Conservation (phyloP, 2,888 invertebrate genomes). For the Trilocha varians region DNA sequence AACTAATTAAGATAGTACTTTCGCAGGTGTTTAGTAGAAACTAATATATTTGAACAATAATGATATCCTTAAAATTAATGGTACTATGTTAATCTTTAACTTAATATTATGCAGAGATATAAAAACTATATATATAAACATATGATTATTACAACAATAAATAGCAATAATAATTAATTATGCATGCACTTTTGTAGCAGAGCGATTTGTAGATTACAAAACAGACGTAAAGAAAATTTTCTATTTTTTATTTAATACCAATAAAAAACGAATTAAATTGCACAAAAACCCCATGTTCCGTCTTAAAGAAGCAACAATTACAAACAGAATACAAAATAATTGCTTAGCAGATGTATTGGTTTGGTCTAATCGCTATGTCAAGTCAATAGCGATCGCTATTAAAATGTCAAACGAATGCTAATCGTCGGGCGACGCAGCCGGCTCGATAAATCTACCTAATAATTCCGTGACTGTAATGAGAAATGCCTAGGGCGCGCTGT, state of each 20-base stretch:
- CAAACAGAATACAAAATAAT: constrained; percentile 2
- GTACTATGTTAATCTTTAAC: no score
- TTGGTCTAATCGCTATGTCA: constrained; percentile 6
- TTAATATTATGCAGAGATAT: no score
- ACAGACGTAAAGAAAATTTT: not conserved
- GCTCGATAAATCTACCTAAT: constrained; percentile 13
- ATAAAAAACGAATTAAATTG: not conserved
- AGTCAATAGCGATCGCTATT: not conserved
- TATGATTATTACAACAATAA: no score
- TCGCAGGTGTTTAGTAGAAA: no score
- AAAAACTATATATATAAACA: no score
- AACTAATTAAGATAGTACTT: no score
- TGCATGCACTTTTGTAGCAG: no score
- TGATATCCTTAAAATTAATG: no score
- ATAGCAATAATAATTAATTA: no score
- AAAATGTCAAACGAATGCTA: constrained; percentile 9
- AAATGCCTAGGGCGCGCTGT: not conserved
- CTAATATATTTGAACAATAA: no score
- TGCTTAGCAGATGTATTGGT: constrained; percentile 4
- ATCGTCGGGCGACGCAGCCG: constrained; percentile 9
- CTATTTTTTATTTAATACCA: not conserved
- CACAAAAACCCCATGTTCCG: not conserved
- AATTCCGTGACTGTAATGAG: constrained; percentile 11
- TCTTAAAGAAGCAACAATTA: not conserved
- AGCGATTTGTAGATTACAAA: no score